phyloP scores from a whole-genome alignment of 2,797 vertebrate genomes.

The Urocyon cinereoargenteus region DNA sequence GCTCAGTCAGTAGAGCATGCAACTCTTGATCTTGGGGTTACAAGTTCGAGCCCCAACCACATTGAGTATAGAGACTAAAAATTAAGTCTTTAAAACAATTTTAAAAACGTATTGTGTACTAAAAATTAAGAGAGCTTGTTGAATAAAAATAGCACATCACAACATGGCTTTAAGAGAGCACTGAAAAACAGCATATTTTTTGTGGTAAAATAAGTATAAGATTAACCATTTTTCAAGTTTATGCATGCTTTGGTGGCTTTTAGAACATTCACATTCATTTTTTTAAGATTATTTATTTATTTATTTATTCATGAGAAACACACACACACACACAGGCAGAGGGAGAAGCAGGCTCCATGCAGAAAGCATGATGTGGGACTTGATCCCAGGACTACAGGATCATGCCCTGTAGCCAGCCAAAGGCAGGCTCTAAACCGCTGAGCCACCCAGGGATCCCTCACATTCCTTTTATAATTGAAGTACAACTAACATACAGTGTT shows the following conservation, averaged over 20 bases:
- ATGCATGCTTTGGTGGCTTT: neutral
- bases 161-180: neutral
- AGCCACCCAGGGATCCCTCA: neutral
- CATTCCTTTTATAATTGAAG: neutral
- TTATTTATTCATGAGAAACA: too few species aligned
- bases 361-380: too few species aligned
- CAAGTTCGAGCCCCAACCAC: neutral
- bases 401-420: too few species aligned
- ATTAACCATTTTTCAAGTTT: neutral
- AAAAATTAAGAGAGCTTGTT: neutral
- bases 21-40: neutral
- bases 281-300: neutral
- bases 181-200: neutral
- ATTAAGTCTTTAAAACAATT: neutral
- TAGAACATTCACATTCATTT: neutral
- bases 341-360: too few species aligned
- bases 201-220: neutral
- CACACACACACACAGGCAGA: too few species aligned
- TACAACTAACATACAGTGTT: neutral
- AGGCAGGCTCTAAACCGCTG: too few species aligned
- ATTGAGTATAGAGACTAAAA: neutral
- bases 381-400: too few species aligned
- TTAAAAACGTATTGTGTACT: neutral
- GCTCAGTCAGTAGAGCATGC: too few species aligned
- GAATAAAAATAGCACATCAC: conserved; percentile 8